Percentiles rank a stretch among this genome's conserved stretches.
These are phyloP conservation scores for Portevinia maculata DNA, from an alignment of 2,888 invertebrate genomes.

Conservation along the genomic window DNA sequence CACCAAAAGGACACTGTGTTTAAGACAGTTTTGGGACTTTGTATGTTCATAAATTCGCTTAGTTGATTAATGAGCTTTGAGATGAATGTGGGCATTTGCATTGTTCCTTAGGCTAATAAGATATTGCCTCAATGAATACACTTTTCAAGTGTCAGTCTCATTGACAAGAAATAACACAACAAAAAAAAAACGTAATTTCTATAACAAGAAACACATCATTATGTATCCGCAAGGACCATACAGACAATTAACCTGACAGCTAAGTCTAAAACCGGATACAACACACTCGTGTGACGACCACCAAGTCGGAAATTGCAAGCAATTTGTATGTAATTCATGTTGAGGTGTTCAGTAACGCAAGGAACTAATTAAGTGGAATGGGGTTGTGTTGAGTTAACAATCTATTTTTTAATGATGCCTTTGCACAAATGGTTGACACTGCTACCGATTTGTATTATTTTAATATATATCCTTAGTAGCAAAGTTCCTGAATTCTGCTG, in stretches of 20 bases:
- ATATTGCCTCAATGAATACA: too few relatives aligned
- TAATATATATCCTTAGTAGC: too few relatives aligned
- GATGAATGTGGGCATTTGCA: too few relatives aligned
- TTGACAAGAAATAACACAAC: too few relatives aligned
- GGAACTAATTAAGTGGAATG: background rate
- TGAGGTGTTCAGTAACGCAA: background rate
- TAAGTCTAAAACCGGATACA: background rate
- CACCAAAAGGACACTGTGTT: slow-evolving; percentile 4
- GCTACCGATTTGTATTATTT: too few relatives aligned
- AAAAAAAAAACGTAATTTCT: too few relatives aligned
- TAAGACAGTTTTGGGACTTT: background rate
- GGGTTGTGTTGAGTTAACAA: background rate
- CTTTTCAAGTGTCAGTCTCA: too few relatives aligned
- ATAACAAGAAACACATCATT: background rate
- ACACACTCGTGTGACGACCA: background rate
- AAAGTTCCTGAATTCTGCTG: too few relatives aligned
- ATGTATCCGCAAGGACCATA: background rate
- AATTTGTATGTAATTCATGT: background rate
- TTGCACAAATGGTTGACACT: background rate
- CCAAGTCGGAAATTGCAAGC: background rate
- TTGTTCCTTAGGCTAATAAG: too few relatives aligned
- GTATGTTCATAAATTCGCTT: background rate
- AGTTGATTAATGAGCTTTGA: background rate
- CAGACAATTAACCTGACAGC: background rate
- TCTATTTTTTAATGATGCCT: background rate